Evolutionary conservation across 2,113 vertebrate genomes (phyloP).

Genomic region (Enhydra lutris): DNA sequence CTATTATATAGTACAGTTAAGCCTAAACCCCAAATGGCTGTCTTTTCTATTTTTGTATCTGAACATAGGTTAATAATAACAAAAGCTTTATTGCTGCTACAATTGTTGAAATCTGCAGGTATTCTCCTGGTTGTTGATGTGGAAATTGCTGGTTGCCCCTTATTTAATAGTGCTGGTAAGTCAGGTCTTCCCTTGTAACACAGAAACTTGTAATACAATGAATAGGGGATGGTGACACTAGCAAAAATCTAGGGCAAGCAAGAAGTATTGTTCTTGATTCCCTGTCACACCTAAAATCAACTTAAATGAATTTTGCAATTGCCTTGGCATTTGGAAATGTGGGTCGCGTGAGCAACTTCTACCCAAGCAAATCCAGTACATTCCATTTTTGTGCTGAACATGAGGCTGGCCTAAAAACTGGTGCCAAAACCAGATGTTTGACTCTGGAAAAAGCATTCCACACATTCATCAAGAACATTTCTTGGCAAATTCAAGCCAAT

Average conservation of each 20-base stretch:
- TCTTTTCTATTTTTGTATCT: background rate
- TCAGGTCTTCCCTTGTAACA: background rate
- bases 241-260: background rate
- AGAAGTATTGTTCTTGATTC: background rate
- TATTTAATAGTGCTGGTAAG: background rate
- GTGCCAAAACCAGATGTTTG: slow-evolving; percentile 67
- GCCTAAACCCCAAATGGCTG: background rate
- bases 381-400: slow-evolving; percentile 59
- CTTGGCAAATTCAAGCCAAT: slow-evolving; percentile 55
- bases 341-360: slow-evolving; percentile 42
- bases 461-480: slow-evolving; percentile 55
- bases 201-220: background rate
- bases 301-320: slow-evolving; percentile 39
- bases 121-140: background rate
- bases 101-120: background rate
- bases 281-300: slow-evolving; percentile 33
- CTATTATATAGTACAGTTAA: background rate
- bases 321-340: slow-evolving; percentile 27
- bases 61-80: background rate
- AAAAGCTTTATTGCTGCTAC: background rate
- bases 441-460: slow-evolving; percentile 69
- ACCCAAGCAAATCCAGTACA: slow-evolving; percentile 51
- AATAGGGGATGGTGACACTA: background rate
- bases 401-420: slow-evolving; percentile 3
- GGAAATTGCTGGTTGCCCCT: background rate